Conservation (phyloP, 1,140 invertebrate species). For the Homarus americanus region DNA sequence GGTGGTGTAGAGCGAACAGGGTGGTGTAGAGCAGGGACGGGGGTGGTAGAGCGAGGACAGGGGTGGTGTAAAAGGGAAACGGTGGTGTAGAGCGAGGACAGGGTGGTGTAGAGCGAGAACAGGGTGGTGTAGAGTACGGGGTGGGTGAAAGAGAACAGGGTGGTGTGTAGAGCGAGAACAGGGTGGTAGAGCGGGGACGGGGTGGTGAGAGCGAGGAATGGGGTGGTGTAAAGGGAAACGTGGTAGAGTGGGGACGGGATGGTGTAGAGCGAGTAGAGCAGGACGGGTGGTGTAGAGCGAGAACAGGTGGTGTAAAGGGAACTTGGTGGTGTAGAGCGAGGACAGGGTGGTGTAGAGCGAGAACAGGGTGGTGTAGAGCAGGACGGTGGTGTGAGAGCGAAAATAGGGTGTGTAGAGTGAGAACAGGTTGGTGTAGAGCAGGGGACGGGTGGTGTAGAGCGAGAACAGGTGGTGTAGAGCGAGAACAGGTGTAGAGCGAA, state of each 20-base stretch:
- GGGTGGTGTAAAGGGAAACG: not conserved
- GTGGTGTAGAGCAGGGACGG: too few relatives aligned
- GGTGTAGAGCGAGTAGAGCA: not conserved
- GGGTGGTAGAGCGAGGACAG: not conserved
- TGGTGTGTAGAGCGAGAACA: not conserved
- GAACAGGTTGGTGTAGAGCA: not conserved
- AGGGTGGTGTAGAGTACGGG: too few relatives aligned
- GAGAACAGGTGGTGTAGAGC: too few relatives aligned
- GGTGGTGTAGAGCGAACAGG: too few relatives aligned
- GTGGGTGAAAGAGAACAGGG: not conserved
- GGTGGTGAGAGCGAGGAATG: not conserved
- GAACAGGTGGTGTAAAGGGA: not conserved
- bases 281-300: not conserved
- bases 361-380: too few relatives aligned
- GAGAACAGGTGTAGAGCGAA: not conserved
- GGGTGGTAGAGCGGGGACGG: too few relatives aligned
- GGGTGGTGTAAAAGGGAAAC: not conserved
- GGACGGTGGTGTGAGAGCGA: not conserved
- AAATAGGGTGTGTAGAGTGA: not conserved
- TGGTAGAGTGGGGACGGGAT: not conserved
- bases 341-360: too few relatives aligned
- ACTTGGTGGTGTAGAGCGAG: too few relatives aligned
- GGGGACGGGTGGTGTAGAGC: not conserved
- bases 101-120: too few relatives aligned
- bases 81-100: too few relatives aligned